Conservation (phyloP, 2,888 invertebrate species). For the Antitype chi region DNA sequence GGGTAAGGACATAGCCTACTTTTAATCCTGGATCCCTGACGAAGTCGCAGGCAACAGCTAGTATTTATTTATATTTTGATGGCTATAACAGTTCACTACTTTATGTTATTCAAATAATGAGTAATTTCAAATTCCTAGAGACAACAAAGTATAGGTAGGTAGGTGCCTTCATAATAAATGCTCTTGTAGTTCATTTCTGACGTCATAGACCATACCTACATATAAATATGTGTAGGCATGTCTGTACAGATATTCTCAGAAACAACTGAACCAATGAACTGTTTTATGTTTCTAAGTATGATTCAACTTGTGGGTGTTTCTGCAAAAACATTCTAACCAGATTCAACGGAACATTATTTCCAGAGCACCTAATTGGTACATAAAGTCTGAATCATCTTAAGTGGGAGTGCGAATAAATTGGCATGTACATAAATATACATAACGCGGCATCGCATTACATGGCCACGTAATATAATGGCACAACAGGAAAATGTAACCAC, state of each 20-base stretch:
- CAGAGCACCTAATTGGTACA: conserved; percentile 58
- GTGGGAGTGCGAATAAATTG: conserved; percentile 60
- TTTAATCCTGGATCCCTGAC: too few species aligned
- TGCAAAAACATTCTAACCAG: conserved; percentile 14
- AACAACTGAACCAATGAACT: conserved; percentile 32
- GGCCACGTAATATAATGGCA: conserved; percentile 27
- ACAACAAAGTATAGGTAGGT: background rate
- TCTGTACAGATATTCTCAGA: conserved; percentile 41
- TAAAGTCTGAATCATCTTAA: conserved; percentile 45
- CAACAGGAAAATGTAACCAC: conserved; percentile 69
- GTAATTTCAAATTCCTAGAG: background rate
- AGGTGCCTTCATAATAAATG: background rate
- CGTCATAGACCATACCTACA: conserved; percentile 6
- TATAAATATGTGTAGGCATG: conserved; percentile 3
- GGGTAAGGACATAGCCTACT: too few species aligned
- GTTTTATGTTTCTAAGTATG: conserved; percentile 13
- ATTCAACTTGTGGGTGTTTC: conserved; percentile 42
- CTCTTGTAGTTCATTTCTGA: background rate
- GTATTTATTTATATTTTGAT: background rate
- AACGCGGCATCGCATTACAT: conserved; percentile 12
- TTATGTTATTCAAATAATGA: background rate
- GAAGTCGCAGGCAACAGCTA: too few species aligned
- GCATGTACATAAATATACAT: conserved; percentile 12
- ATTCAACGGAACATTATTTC: conserved; percentile 21
- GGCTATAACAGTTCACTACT: background rate